phyloP scores from a whole-genome alignment of 2,888 invertebrate species.

The Biston betularia region DNA sequence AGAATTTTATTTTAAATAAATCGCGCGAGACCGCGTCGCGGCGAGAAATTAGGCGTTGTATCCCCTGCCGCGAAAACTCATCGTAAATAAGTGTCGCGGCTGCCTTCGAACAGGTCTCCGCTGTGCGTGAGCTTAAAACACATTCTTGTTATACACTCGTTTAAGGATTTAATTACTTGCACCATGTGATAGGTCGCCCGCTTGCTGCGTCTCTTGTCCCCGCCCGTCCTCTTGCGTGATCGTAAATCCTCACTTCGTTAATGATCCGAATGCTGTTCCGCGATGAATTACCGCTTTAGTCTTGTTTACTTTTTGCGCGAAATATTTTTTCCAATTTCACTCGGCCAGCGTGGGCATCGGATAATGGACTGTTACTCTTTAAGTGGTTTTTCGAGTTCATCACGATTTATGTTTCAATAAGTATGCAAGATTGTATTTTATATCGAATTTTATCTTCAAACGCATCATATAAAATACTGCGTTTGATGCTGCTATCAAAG shows the following conservation, averaged over 20 bases:
- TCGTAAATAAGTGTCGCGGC: slow-evolving; percentile 82
- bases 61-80: slow-evolving; percentile 83
- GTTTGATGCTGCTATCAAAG: slow-evolving; percentile 53
- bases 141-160: slow-evolving; percentile 83
- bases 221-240: slow-evolving; percentile 67
- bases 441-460: slow-evolving; percentile 61
- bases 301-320: slow-evolving; percentile 76
- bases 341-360: slow-evolving; percentile 72
- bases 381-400: slow-evolving; percentile 79
- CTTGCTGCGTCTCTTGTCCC: slow-evolving; percentile 54
- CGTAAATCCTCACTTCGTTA: slow-evolving; percentile 82
- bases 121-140: slow-evolving; percentile 71
- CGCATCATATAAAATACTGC: slow-evolving; percentile 62
- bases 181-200: slow-evolving; percentile 66
- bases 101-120: slow-evolving; percentile 60
- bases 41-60: slow-evolving; percentile 82
- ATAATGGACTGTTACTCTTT: slow-evolving; percentile 74
- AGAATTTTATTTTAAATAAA: slow-evolving; percentile 83
- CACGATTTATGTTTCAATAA: slow-evolving; percentile 77
- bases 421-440: slow-evolving; percentile 70
- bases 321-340: slow-evolving; percentile 73
- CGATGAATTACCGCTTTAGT: slow-evolving; percentile 79
- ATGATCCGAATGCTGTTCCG: slow-evolving; percentile 73
- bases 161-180: slow-evolving; percentile 84
- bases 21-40: slow-evolving; percentile 82